These are phyloP conservation scores for Diarsia rubi DNA, from an alignment of 2,888 invertebrate genomes.

Conservation along the genomic window DNA sequence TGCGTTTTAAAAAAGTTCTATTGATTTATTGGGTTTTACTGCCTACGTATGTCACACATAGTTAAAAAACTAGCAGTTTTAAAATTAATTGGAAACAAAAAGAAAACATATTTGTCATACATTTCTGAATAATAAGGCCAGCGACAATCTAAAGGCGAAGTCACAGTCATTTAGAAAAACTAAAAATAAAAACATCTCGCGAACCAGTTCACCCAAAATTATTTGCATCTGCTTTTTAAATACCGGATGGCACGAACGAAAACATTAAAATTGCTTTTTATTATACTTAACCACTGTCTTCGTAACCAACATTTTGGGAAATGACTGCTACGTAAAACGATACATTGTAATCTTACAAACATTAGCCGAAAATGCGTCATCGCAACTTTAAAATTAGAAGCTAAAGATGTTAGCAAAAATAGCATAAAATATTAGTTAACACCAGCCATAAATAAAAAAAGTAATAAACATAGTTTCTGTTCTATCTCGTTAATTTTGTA, in stretches of 20 bases:
- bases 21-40: no score
- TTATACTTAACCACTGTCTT: conserved; percentile 76
- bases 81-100: not conserved
- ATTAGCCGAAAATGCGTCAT: conserved; percentile 47
- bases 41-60: not conserved
- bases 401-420: conserved; percentile 12
- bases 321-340: conserved; percentile 61
- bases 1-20: no score
- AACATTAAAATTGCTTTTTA: conserved; percentile 75
- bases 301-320: conserved; percentile 67
- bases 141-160: conserved; percentile 54
- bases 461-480: conserved; percentile 34
- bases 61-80: not conserved
- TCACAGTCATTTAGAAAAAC: conserved; percentile 46
- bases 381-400: conserved; percentile 17
- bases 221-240: conserved; percentile 80
- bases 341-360: conserved; percentile 56
- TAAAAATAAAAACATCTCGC: conserved; percentile 30
- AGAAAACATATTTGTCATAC: not conserved
- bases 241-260: conserved; percentile 77
- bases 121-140: conserved; percentile 15
- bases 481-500: conserved; percentile 32
- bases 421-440: not conserved
- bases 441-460: conserved; percentile 17
- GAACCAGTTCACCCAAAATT: conserved; percentile 69